A percentile compares a stretch with the other conserved stretches of the same genome.
Evolutionary conservation across 1,140 invertebrate genomes (phyloP).

Genomic region (Tigriopus japonicus): DNA sequence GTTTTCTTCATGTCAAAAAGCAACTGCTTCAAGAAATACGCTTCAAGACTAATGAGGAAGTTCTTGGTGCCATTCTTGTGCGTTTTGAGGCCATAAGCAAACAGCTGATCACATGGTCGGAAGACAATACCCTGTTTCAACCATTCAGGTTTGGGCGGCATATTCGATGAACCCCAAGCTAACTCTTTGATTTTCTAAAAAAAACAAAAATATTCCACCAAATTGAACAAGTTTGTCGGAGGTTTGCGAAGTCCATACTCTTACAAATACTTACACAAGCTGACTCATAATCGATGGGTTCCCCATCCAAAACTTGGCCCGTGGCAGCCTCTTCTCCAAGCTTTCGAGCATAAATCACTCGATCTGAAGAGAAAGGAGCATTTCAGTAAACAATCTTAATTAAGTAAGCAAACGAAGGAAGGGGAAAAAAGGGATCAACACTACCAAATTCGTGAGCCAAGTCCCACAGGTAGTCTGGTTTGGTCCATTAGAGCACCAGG

Average conservation of each 20-base stretch:
- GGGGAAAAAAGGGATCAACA: too few relatives aligned
- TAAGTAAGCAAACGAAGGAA: background rate
- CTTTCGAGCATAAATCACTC: conserved; percentile 7
- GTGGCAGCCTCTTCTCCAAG: background rate
- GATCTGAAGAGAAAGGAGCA: background rate
- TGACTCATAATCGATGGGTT: background rate
- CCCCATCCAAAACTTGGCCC: background rate
- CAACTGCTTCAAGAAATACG: conserved; percentile 42
- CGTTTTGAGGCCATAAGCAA: conserved; percentile 38
- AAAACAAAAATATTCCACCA: background rate
- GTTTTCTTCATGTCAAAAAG: conserved; percentile 32
- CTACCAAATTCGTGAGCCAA: too few relatives aligned
- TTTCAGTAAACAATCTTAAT: background rate
- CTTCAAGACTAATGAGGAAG: conserved; percentile 42
- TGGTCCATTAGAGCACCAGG: too few relatives aligned
- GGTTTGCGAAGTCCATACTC: too few relatives aligned
- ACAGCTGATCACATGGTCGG: conserved; percentile 26
- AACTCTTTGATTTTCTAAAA: background rate
- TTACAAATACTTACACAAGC: background rate
- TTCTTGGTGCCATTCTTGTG: conserved; percentile 39
- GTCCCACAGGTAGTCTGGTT: too few relatives aligned
- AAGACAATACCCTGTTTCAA: conserved; percentile 15
- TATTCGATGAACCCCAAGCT: background rate
- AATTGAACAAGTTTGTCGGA: too few relatives aligned
- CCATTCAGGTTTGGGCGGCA: conserved; percentile 14